These are phyloP conservation scores for Campaea margaritaria DNA, from an alignment of 2,888 invertebrate genomes.

Conservation along the genomic window DNA sequence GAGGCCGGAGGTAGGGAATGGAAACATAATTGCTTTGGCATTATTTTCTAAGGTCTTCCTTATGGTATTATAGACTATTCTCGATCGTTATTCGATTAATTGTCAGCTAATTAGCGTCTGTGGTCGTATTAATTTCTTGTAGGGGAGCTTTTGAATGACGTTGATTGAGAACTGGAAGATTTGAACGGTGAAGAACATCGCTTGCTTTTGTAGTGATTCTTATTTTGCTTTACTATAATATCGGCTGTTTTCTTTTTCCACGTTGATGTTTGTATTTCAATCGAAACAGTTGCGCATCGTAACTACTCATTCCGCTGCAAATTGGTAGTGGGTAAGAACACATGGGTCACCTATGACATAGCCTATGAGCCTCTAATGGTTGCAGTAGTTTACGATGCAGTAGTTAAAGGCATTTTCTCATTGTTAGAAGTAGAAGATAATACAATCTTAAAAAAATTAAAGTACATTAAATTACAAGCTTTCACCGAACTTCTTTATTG, in stretches of 20 bases:
- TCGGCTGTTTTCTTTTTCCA: background rate
- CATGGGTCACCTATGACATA: no score
- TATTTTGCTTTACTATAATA: slow-evolving; percentile 3
- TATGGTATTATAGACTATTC: slow-evolving; percentile 30
- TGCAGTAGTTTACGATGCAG: no score
- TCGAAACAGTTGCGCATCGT: no score
- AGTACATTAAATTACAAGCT: no score
- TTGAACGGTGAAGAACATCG: background rate
- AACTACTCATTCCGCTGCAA: no score
- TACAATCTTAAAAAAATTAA: no score
- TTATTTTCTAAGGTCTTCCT: slow-evolving; percentile 68
- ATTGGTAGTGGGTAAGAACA: no score
- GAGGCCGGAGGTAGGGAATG: slow-evolving; percentile 48
- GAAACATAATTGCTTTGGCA: slow-evolving; percentile 75
- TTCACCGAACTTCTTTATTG: no score
- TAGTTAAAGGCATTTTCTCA: no score
- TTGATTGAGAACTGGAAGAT: slow-evolving; percentile 14
- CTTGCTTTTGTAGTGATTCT: slow-evolving; percentile 8
- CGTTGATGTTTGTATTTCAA: no score
- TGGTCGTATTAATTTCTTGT: slow-evolving; percentile 32
- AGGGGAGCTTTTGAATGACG: slow-evolving; percentile 23
- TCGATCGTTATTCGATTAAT: slow-evolving; percentile 40
- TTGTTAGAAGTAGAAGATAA: no score
- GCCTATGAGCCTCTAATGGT: no score
- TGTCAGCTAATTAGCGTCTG: slow-evolving; percentile 40